These are phyloP conservation scores for Chromobotia macracanthus DNA, from an alignment of 2,797 vertebrate species.

Conservation along the genomic window DNA sequence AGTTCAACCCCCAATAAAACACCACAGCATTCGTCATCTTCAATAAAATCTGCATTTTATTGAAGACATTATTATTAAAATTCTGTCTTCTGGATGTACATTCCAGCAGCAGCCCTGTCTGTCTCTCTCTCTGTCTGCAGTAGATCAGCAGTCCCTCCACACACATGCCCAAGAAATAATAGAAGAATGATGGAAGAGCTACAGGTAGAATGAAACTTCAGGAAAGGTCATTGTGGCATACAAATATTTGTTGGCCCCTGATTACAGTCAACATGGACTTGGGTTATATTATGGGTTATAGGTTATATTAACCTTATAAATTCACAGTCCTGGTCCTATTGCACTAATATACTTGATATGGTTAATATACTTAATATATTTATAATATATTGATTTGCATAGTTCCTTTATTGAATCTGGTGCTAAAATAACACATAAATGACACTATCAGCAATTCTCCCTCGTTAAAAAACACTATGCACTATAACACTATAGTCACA, in stretches of 20 bases:
- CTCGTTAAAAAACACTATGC: neutral
- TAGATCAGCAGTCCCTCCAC: constrained; percentile 8
- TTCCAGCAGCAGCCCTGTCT: neutral
- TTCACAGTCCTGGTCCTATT: no score
- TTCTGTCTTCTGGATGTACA: constrained; percentile 8
- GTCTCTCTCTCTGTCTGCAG: constrained; percentile 20
- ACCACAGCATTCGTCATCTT: constrained; percentile 11
- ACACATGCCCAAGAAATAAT: neutral
- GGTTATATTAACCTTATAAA: no score
- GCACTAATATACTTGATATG: neutral
- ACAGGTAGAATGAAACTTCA: constrained; percentile 1
- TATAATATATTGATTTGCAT: neutral
- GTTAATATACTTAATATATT: neutral
- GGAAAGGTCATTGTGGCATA: constrained; percentile 26
- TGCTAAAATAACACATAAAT: neutral
- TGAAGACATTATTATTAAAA: constrained; percentile 36
- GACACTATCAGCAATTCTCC: neutral
- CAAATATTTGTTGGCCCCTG: constrained; percentile 32
- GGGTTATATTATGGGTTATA: no score
- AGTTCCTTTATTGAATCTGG: neutral
- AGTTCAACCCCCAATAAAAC: constrained; percentile 14
- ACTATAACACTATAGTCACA: no score
- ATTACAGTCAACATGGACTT: neutral
- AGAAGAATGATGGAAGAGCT: neutral
- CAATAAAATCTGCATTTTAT: constrained; percentile 34